These are phyloP conservation scores for Dinothrombium tinctorium DNA, from an alignment of 1,140 invertebrate genomes.

Conservation along the genomic window DNA sequence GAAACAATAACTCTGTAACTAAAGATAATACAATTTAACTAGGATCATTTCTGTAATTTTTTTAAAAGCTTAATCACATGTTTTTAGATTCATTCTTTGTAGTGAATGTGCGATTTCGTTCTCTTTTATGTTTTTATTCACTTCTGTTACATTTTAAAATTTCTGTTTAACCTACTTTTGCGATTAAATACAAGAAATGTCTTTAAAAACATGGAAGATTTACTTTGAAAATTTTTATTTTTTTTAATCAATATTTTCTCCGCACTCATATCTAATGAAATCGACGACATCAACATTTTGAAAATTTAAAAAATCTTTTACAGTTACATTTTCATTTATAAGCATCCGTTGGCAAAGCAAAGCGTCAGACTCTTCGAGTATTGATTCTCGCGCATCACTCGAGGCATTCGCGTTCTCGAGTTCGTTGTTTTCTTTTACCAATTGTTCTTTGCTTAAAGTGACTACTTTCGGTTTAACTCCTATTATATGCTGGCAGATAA, in stretches of 20 bases:
- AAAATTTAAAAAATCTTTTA: conserved; percentile 43
- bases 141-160: too few relatives aligned
- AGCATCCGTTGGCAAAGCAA: conserved; percentile 54
- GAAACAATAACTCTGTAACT: too few relatives aligned
- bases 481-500: conserved; percentile 72
- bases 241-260: conserved; percentile 19
- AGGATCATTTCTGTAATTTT: too few relatives aligned
- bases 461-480: conserved; percentile 61
- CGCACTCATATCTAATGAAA: conserved; percentile 61
- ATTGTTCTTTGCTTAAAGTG: conserved; percentile 1
- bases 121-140: too few relatives aligned
- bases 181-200: too few relatives aligned
- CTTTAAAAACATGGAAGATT: too few relatives aligned
- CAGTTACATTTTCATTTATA: conserved; percentile 41
- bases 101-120: too few relatives aligned
- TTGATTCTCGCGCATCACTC: too few relatives aligned
- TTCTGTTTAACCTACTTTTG: too few relatives aligned
- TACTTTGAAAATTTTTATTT: not conserved
- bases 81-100: too few relatives aligned
- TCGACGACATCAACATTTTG: conserved; percentile 44
- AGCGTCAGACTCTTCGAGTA: not conserved
- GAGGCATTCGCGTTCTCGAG: not conserved
- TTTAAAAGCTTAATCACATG: too few relatives aligned
- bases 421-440: conserved; percentile 1
- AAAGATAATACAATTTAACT: too few relatives aligned